These are phyloP conservation scores for Drosophila carrolli DNA, from an alignment of 1,140 invertebrate genomes.

Conservation along the genomic window DNA sequence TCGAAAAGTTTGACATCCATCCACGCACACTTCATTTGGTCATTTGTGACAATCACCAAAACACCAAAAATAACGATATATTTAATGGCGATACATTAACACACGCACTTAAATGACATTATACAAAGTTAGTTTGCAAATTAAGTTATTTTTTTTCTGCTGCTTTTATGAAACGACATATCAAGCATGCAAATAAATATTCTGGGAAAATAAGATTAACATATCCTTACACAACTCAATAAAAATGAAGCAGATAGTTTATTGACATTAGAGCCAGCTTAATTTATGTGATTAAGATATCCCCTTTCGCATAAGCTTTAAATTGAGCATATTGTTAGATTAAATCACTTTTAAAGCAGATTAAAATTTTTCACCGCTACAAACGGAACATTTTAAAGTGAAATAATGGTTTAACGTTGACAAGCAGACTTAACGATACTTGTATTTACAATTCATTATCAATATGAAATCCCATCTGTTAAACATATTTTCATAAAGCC, in stretches of 20 bases:
- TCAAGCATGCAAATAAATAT: too few relatives aligned
- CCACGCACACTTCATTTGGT: constrained; percentile 11
- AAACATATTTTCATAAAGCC: constrained; percentile 7
- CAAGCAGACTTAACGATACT: background rate
- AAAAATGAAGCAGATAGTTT: background rate
- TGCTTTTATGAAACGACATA: background rate
- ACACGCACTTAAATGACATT: constrained; percentile 11
- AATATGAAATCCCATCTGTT: constrained; percentile 9
- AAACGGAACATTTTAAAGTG: background rate
- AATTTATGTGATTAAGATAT: background rate
- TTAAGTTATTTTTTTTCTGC: constrained; percentile 15
- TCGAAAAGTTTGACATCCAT: constrained; percentile 5
- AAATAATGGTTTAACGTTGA: background rate
- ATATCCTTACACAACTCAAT: background rate
- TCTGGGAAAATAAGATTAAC: too few relatives aligned
- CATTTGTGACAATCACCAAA: constrained; percentile 10
- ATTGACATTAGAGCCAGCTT: background rate
- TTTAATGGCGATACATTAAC: constrained; percentile 24
- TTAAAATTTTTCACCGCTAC: background rate
- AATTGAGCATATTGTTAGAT: background rate
- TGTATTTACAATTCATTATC: constrained; percentile 6
- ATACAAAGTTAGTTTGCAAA: constrained; percentile 8
- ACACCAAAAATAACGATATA: constrained; percentile 19
- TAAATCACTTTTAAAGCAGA: background rate
- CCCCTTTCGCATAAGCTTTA: background rate